These are phyloP conservation scores for Plectrocnemia conspersa DNA, from an alignment of 1,140 invertebrate species.

Conservation along the genomic window DNA sequence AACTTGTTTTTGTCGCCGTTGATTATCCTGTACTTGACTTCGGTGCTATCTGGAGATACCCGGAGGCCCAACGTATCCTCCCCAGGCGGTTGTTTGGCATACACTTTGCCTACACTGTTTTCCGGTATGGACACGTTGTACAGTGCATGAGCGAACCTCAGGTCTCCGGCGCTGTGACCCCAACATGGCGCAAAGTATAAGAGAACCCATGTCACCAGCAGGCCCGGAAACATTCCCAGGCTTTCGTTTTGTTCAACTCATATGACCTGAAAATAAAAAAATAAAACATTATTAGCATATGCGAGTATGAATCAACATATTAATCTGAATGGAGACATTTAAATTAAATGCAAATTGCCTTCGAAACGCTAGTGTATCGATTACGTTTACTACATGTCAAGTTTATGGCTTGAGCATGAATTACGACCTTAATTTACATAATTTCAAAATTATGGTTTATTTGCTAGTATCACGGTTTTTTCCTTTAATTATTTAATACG, in stretches of 20 bases:
- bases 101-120: constrained; percentile 78
- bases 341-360: too few relatives aligned
- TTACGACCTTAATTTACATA: not conserved
- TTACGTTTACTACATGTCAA: too few relatives aligned
- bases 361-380: too few relatives aligned
- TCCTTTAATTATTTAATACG: not conserved
- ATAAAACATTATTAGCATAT: constrained; percentile 11
- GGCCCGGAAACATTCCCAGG: constrained; percentile 33
- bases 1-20: constrained; percentile 75
- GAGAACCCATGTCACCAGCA: constrained; percentile 30
- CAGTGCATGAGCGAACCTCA: constrained; percentile 58
- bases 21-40: constrained; percentile 71
- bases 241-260: constrained; percentile 32
- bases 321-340: too few relatives aligned
- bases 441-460: not conserved
- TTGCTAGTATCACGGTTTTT: not conserved
- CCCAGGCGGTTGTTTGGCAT: constrained; percentile 51
- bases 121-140: constrained; percentile 89
- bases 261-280: constrained; percentile 30
- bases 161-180: constrained; percentile 18
- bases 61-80: constrained; percentile 50
- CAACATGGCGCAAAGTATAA: constrained; percentile 23
- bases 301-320: too few relatives aligned
- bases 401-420: too few relatives aligned
- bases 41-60: constrained; percentile 38